Base-by-base conservation (phyloP, 1,140 invertebrate genomes). In the Trichogramma pretiosum region DNA sequence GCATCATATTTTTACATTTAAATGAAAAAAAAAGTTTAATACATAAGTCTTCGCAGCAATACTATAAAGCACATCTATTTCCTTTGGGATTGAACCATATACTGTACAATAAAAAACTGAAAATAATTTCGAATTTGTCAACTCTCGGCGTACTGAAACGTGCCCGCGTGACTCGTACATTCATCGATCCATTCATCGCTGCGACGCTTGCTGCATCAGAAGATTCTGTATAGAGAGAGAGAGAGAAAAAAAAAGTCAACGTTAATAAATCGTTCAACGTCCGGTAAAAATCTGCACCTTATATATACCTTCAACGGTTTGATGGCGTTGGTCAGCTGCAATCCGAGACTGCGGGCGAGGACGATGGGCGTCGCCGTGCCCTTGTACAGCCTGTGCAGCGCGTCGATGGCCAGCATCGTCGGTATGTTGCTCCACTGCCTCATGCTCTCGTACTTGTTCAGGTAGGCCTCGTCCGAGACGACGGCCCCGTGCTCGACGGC, bases 361-460 rank as follows among this genome's bases (percentile, higher is more conserved):
- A 97, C 88, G 21, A 91, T 50, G 1, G 92, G 93, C 35, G 80
- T 72, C 16, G 83, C 79, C 23, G 84, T 77, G 9, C 80, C 83
- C 51, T 77, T 76, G 63, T 97, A 98, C 0, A 98, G 73, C 32
- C 85, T 73, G 56, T 97, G 86, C 18, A 99, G 70, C 7, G 81
- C 82, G 68, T 99, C 93, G 5, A 96, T 84, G 2, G 84, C 82
- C 0, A 87, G 59, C 80, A 96, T 87, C 0, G 88, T 86, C 3
- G 92, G 87, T 16, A 97, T 72, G 67, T 95, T 94, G 58, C 90
- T 81, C 23, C 82, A 71, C 63, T 97, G 91, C 28, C 92, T 71
- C 43, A 75, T 56, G 1, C 81, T 87, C 72, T 98, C 93, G 64
- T 98, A 98, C 53, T 84, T 77, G 26, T 79, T 61, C 14, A 97